Evolutionary conservation across 2,113 vertebrate genomes (phyloP).

Genomic region (Sceloporus undulatus): DNA sequence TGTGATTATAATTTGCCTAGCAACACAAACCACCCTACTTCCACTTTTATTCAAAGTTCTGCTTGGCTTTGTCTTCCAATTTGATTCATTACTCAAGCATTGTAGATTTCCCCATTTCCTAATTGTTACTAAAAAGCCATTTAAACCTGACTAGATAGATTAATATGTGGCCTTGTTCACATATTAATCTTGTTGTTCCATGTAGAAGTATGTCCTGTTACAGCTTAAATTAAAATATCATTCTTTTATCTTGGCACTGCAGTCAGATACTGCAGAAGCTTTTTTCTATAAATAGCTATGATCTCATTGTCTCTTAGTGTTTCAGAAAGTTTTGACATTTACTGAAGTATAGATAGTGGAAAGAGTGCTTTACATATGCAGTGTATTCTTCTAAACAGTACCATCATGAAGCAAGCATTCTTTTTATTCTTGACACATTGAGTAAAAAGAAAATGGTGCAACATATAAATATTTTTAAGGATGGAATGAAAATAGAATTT

Average conservation of each 20-base stretch:
- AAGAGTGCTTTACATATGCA: neutral
- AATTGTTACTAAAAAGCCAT: neutral
- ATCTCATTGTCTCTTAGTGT: slow-evolving; percentile 30
- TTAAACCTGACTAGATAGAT: neutral
- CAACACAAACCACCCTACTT: neutral
- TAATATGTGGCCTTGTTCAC: neutral
- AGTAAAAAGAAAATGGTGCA: neutral
- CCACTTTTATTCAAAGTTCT: neutral
- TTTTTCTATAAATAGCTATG: slow-evolving; percentile 61
- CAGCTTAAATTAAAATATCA: accelerated
- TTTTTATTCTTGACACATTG: neutral
- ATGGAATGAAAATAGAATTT: accelerated
- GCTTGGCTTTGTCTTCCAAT: neutral
- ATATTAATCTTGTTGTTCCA: accelerated
- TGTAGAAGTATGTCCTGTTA: accelerated
- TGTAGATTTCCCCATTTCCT: too few relatives aligned
- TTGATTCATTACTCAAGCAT: neutral
- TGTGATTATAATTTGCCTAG: neutral
- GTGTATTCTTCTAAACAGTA: neutral
- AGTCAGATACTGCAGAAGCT: slow-evolving; percentile 61
- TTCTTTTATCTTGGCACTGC: slow-evolving; percentile 56
- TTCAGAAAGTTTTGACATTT: slow-evolving; percentile 45
- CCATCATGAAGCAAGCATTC: accelerated
- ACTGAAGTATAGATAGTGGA: slow-evolving; percentile 30
- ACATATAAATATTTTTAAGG: neutral